Percentiles rank a stretch among this genome's conserved stretches.
Evolutionary conservation across 2,797 vertebrate species (phyloP).

Genomic region (Nasua narica): DNA sequence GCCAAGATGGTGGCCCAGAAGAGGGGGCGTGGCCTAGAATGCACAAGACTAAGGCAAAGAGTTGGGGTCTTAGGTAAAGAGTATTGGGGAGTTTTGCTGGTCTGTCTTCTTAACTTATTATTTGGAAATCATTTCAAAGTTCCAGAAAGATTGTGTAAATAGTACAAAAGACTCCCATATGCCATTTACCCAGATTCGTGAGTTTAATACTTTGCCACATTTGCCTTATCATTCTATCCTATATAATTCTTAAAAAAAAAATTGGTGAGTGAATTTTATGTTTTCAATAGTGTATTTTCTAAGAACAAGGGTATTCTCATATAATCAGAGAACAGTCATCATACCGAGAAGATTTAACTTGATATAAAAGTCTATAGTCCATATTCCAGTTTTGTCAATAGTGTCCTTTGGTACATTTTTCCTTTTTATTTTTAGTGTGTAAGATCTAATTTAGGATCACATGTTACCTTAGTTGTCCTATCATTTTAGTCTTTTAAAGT

Average conservation of each 20-base stretch:
- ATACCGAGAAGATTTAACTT: neutral
- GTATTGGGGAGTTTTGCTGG: neutral
- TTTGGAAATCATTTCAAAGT: slow-evolving; percentile 19
- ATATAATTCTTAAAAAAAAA: neutral
- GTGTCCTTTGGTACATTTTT: neutral
- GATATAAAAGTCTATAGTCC: neutral
- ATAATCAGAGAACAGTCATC: neutral
- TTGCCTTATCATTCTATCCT: neutral
- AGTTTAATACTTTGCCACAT: neutral
- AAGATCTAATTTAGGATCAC: neutral
- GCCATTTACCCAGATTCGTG: neutral
- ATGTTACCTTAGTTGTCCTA: neutral
- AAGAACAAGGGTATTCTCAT: neutral
- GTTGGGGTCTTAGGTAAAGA: slow-evolving; percentile 25
- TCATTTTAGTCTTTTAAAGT: slow-evolving; percentile 1
- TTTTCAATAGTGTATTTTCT: neutral
- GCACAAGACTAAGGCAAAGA: neutral
- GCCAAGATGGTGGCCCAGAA: neutral
- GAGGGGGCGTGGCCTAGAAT: neutral
- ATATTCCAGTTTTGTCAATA: neutral
- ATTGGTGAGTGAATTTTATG: neutral
- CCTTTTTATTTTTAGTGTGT: neutral
- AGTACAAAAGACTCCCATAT: neutral
- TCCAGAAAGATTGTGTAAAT: neutral
- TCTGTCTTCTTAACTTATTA: neutral